Conservation (phyloP, 2,113 vertebrate genomes). For the Hippocampus guttulatus region DNA sequence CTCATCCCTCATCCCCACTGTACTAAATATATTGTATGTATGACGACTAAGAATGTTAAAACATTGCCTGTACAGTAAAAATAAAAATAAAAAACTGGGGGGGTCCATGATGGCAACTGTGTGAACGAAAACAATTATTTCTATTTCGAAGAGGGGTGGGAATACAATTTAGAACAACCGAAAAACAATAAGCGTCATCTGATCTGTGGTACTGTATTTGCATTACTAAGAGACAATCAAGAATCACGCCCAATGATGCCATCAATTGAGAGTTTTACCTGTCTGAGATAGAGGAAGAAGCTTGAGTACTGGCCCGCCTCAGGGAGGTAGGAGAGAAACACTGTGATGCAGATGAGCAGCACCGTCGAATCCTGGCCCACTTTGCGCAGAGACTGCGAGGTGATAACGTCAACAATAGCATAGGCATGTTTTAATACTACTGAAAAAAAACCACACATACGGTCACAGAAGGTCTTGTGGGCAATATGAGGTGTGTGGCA, state of each 20-base stretch:
- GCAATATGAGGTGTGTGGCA: no score
- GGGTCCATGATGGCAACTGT: not conserved
- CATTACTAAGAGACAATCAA: not conserved
- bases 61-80: no score
- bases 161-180: no score
- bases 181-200: not conserved
- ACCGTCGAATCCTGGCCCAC: slow-evolving; percentile 92
- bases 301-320: slow-evolving; percentile 92
- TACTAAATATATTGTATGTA: not conserved
- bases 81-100: no score
- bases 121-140: not conserved
- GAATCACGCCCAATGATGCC: not conserved
- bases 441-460: no score
- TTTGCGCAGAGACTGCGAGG: slow-evolving; percentile 80
- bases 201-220: not conserved
- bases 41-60: no score
- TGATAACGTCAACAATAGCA: slow-evolving; percentile 3
- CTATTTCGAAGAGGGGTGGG: no score
- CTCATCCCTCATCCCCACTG: no score
- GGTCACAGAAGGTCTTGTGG: no score
- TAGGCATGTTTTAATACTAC: no score
- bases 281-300: slow-evolving; percentile 88
- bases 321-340: slow-evolving; percentile 90
- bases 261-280: slow-evolving; percentile 65
- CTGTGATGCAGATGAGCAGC: slow-evolving; percentile 90